Percentiles rank a stretch among this genome's conserved stretches.
Evolutionary conservation across 2,888 invertebrate species (phyloP).

Genomic region (Oithona nana): DNA sequence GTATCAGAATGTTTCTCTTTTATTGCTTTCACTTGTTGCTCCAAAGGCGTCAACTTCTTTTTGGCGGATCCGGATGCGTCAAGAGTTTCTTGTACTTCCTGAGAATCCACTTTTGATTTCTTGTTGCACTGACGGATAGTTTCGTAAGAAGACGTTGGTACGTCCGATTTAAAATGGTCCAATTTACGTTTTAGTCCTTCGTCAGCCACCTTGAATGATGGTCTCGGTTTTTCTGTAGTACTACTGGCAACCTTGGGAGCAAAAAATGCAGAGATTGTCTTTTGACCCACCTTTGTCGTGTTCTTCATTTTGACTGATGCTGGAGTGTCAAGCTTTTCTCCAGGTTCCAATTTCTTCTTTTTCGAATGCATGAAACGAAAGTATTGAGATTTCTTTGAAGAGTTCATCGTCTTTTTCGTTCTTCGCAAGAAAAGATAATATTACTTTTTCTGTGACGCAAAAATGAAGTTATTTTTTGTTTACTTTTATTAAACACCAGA

Average conservation of each 20-base stretch:
- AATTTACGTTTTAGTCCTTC: neutral
- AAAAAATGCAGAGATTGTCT: neutral
- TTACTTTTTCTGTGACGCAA: no score
- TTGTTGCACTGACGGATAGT: no score
- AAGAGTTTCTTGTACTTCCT: neutral
- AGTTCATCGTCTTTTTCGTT: no score
- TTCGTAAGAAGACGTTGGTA: neutral
- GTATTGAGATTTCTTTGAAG: neutral
- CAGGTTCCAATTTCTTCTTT: neutral
- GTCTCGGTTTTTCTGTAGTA: neutral
- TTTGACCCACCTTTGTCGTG: neutral
- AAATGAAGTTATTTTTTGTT: no score
- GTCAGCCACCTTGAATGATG: neutral
- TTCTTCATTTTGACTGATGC: neutral
- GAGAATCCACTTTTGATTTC: no score
- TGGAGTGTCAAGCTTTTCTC: neutral
- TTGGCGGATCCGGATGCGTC: neutral
- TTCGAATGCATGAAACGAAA: neutral
- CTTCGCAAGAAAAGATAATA: no score
- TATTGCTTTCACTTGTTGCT: neutral
- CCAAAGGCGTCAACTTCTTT: slow-evolving; percentile 1
- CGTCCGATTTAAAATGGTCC: neutral
- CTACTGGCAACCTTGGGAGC: neutral
- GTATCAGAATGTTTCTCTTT: slow-evolving; percentile 26
- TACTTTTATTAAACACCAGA: no score